Evolutionary conservation across 2,797 vertebrate genomes (phyloP), one percentile per base, ranked within the genome.

Genomic region (Spondyliosoma cantharus): DNA sequence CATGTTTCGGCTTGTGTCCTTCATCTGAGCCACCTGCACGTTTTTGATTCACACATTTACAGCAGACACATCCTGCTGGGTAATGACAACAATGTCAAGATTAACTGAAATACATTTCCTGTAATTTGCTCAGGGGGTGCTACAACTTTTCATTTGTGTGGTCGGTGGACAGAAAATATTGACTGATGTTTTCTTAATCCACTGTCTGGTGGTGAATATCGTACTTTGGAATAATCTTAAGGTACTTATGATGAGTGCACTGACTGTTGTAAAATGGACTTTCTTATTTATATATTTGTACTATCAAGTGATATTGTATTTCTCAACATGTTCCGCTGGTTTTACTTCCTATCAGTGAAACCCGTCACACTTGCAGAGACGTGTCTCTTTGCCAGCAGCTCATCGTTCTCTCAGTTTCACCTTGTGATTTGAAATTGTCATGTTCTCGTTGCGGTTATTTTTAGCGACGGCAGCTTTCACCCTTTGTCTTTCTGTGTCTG

Each of bases 371-470:
- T 8, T 50, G 25, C 7, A 1, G 20, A 50, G 68, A 72, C 32
- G 62, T 56, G 68, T 71, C 75, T 45, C 15, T n/a, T 16, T 22
- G 37, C 22, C 29, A 17, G 60, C 53, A 22, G 45, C 19, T 71
- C 27, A 1, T 27, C 57, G 5, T 60, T 71, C 45, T 60, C 29
- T 74, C 71, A n/a, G 62, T 71, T 64, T 81, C 79, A 82, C 76
- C 83, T 78, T 79, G 63, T 50, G 80, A 57, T 69, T 66, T 29
- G 5, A 32, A 58, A 12, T 32, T 17, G 20, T 60, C 74, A 42
- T 5, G 11, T 49, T 78, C 45, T 58, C 69, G 13, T 68, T 24
- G 20, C 19, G 3, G 5, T 82, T 88, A 90, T 91, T 91, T 87
- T 87, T 86, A 89, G 83, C 67, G 2, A 0, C 60, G 13, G 72